phyloP scores from a whole-genome alignment of 2,888 invertebrate species.

The Cetonia aurata region DNA sequence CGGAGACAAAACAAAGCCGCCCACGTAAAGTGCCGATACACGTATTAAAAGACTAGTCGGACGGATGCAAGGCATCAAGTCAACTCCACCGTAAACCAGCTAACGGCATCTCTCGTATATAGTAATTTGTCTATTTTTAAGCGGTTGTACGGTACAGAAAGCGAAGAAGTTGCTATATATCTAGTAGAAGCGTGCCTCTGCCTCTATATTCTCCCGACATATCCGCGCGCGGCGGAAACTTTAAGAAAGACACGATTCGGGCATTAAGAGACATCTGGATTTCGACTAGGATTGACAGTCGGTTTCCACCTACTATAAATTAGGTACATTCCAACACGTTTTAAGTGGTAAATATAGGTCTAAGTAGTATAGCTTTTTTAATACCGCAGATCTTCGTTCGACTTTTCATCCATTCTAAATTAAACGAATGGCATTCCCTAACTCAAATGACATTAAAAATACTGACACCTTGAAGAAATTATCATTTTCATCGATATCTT shows the following conservation, averaged over 20 bases:
- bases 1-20: conserved; percentile 16
- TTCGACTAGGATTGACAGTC: conserved; percentile 41
- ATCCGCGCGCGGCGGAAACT: conserved; percentile 24
- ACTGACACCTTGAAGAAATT: no score
- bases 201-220: background rate
- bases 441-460: no score
- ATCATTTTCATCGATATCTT: no score
- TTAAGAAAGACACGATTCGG: conserved; percentile 50
- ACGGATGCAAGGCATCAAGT: background rate
- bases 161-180: conserved; percentile 23
- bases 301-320: conserved; percentile 40
- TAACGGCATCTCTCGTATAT: background rate
- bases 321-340: conserved; percentile 21
- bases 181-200: background rate
- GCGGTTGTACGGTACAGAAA: conserved; percentile 13
- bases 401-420: no score
- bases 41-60: conserved; percentile 40
- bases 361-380: no score
- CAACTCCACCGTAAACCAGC: conserved; percentile 13
- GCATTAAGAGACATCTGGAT: conserved; percentile 52
- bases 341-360: no score
- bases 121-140: conserved; percentile 50
- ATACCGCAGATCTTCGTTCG: no score
- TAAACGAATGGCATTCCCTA: no score
- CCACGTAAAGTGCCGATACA: conserved; percentile 5